Evolutionary conservation across 2,888 invertebrate species (phyloP), one percentile per base, ranked within the genome.

Genomic region (Sphinx pinastri): DNA sequence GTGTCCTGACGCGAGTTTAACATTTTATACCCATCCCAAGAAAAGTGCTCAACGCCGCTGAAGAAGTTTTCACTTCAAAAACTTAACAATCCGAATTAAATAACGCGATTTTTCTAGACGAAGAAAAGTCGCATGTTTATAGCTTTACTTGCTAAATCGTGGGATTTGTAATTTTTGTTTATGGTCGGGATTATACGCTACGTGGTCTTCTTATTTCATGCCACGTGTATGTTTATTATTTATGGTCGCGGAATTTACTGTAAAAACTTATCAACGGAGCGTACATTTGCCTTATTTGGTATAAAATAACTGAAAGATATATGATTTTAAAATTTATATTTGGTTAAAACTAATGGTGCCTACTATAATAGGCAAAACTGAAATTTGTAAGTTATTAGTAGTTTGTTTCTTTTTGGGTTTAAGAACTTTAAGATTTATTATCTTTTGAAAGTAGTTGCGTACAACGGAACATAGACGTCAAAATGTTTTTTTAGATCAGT

Each of bases 331-430:
- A 55, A 10, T 19, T 55, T 55, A 38, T 0, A 38, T 8, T 7
- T 38, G 8, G 38, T 2, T 38, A 7, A 38, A 38, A 38, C 4
- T 2, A 38, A 8, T 38, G 6, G 38, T 4, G 38, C 38, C 38
- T 38, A 8, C 38, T 7, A 5, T 8, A 38, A 38, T 38, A 8
- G 8, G 8, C 8, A 38, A 38, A 38, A 38, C 2, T 2, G 2
- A 38, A 38, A 38, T 38, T 38, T 38, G 38, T 38, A 38, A 38
- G 8, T 38, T 8, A 38, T 38, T 68, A 70, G 75, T 16, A n/a
- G 25, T 66, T 16, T 2, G 16, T 31, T 25, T 59, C 11, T 16
- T 11, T 19, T 49, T 66, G 6, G 59, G 45, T 13, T 38, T 4
- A 5, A 8, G 5, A 38, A 8, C 38, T 38, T 38, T 19, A 55